A percentile compares a stretch with the other conserved stretches of the same genome.
Conservation (phyloP, 2,888 invertebrate species). For the Hydrotaea diabolus region DNA sequence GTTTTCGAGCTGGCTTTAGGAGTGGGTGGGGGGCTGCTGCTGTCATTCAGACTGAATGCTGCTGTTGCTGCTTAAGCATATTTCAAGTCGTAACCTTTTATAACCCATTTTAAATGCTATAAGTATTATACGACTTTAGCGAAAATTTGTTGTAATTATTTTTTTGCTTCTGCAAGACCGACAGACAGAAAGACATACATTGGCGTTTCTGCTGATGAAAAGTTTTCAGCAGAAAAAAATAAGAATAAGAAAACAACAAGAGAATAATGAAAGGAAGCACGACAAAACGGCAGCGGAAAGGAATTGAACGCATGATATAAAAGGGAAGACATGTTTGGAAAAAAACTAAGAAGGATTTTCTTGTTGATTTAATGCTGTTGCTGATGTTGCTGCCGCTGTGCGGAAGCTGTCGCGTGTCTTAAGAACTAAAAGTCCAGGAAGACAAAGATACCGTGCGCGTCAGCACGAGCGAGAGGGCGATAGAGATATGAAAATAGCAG, state of each 20-base stretch:
- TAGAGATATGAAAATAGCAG: too few species aligned
- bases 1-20: too few species aligned
- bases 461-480: too few species aligned
- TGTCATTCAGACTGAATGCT: not conserved
- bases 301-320: not conserved
- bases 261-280: not conserved
- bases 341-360: constrained; percentile 26
- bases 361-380: constrained; percentile 16
- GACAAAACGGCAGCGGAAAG: not conserved
- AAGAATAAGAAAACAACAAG: not conserved
- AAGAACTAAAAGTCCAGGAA: not conserved
- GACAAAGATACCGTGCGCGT: not conserved
- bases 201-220: constrained; percentile 38
- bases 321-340: not conserved
- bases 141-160: constrained; percentile 57
- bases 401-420: constrained; percentile 1
- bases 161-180: constrained; percentile 6
- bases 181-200: too few species aligned
- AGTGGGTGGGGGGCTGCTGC: not conserved
- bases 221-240: constrained; percentile 8
- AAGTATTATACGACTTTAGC: constrained; percentile 37
- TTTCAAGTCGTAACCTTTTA: constrained; percentile 48
- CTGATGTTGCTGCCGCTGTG: constrained; percentile 8
- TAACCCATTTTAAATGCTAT: constrained; percentile 52
- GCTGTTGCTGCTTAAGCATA: constrained; percentile 24